Conservation (phyloP, 2,113 vertebrate genomes). For the Oreochromis tanganicae region DNA sequence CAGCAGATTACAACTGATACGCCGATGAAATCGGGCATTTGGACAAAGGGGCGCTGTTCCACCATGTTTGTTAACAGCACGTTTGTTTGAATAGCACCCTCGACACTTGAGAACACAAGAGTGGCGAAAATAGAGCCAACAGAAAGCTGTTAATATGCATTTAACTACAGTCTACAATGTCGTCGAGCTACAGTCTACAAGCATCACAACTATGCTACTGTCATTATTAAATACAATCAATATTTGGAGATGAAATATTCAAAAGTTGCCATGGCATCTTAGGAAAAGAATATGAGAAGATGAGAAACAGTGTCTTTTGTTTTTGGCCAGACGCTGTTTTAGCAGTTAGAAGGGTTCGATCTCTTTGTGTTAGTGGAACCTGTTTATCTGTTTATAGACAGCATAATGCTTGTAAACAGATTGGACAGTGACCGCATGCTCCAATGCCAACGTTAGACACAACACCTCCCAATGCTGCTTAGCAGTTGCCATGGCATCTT, state of each 20-base stretch:
- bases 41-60: conserved; percentile 33
- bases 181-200: conserved; percentile 52
- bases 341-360: conserved; percentile 41
- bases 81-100: conserved; percentile 65
- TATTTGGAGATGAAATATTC: conserved; percentile 62
- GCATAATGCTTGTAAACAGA: conserved; percentile 57
- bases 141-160: conserved; percentile 62
- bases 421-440: conserved; percentile 54
- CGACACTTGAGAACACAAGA: conserved; percentile 53
- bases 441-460: conserved; percentile 52
- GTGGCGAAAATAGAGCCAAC: conserved; percentile 55
- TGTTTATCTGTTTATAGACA: conserved; percentile 51
- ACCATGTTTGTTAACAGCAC: conserved; percentile 38
- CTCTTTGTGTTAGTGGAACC: conserved; percentile 25
- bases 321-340: conserved; percentile 49
- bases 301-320: conserved; percentile 39
- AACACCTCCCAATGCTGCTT: conserved; percentile 59
- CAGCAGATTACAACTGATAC: neutral
- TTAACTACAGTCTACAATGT: conserved; percentile 58
- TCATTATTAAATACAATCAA: conserved; percentile 37
- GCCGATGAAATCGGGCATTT: conserved; percentile 20
- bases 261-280: conserved; percentile 76
- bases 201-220: conserved; percentile 66
- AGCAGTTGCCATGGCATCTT: conserved; percentile 78
- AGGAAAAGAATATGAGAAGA: neutral